Evolutionary conservation across 2,888 invertebrate genomes (phyloP).

Genomic region (Drosophila koepferae): DNA sequence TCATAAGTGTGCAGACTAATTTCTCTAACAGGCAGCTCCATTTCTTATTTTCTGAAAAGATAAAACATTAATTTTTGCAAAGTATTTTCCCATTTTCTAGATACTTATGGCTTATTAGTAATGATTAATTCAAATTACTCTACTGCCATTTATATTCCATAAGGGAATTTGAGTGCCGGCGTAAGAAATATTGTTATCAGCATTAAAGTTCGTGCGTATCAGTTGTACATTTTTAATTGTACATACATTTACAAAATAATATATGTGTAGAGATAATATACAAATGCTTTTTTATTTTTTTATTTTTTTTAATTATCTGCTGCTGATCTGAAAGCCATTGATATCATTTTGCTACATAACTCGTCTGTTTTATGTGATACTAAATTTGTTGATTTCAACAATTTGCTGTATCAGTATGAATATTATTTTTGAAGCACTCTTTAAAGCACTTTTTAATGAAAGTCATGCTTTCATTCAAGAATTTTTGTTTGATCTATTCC

Average conservation of each 20-base stretch:
- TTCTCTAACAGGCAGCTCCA: no score
- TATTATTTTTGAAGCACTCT: no score
- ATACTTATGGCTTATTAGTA: no score
- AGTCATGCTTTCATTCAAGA: conserved; percentile 3
- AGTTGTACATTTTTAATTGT: neutral
- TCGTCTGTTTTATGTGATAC: neutral
- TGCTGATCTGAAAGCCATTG: neutral
- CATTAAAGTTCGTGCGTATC: neutral
- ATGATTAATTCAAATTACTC: neutral
- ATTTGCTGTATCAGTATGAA: neutral
- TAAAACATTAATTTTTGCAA: no score
- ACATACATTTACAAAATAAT: neutral
- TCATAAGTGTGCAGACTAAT: no score
- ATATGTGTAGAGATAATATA: neutral
- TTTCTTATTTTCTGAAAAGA: no score
- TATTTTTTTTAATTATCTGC: neutral
- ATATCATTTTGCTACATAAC: neutral
- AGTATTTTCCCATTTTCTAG: no score
- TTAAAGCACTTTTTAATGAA: neutral
- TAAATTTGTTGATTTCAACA: neutral
- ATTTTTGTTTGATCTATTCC: neutral
- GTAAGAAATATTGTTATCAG: neutral
- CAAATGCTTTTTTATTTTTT: neutral
- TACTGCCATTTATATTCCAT: neutral
- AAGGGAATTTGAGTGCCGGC: neutral